Conservation (phyloP, 23 tunicate genomes). For the Botrylloides violaceus region DNA sequence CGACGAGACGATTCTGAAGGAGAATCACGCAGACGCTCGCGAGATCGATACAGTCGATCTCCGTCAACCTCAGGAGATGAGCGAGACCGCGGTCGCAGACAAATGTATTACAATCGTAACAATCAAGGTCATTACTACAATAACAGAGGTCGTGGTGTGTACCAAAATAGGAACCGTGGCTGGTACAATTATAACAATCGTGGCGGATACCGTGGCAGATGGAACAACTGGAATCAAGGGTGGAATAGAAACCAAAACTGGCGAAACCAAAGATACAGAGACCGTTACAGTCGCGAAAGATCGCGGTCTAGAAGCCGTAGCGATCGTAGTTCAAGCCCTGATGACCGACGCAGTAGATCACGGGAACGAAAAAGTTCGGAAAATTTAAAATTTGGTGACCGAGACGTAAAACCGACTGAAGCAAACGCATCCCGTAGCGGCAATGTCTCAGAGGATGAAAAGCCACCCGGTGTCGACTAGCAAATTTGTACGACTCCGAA, state of each 20-base stretch:
- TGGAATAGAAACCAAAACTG: not conserved
- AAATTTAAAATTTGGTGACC: no score
- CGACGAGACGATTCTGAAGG: slow-evolving; percentile 16
- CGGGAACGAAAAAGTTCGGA: no score
- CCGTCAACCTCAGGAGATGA: not conserved
- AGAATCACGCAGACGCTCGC: not conserved
- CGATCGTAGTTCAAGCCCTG: slow-evolving; percentile 6
- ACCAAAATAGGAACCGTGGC: not conserved
- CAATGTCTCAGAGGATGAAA: no score
- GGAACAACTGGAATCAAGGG: not conserved
- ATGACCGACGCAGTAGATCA: no score
- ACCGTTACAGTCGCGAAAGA: not conserved
- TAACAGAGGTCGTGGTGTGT: not conserved
- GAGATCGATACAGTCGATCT: not conserved
- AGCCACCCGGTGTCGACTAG: not conserved
- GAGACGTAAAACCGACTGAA: no score
- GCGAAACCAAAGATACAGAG: not conserved
- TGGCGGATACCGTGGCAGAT: not conserved
- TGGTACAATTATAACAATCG: not conserved
- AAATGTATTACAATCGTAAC: not conserved
- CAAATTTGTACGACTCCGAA: no score
- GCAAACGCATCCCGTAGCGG: no score
- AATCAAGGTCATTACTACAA: not conserved
- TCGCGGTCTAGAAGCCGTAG: slow-evolving; percentile 8
- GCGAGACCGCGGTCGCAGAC: not conserved